A percentile compares a stretch with the other conserved stretches of the same genome.
These are phyloP conservation scores for Gambusia yucatana DNA, from an alignment of 2,797 vertebrate species.

Conservation along the genomic window DNA sequence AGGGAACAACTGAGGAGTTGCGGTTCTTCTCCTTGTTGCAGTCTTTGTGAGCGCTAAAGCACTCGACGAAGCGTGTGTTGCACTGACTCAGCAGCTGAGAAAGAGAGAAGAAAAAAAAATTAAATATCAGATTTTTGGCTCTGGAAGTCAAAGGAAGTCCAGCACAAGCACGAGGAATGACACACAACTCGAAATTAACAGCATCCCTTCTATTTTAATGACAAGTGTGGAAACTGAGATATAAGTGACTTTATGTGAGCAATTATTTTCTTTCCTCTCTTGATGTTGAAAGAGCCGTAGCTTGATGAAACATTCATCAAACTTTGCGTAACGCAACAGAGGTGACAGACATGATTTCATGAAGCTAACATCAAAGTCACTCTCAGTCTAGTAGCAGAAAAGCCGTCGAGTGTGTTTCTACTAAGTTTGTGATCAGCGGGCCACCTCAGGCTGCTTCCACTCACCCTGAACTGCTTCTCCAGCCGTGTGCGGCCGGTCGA, in stretches of 20 bases:
- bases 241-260: conserved; percentile 55
- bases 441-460: conserved; percentile 25
- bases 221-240: conserved; percentile 31
- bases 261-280: conserved; percentile 57
- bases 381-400: conserved; percentile 28
- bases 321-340: conserved; percentile 56
- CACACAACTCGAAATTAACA: conserved; percentile 26
- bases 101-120: conserved; percentile 16
- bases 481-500: conserved; percentile 89
- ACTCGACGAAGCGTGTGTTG: conserved; percentile 93
- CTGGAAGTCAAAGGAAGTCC: conserved; percentile 18
- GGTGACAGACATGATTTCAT: conserved; percentile 64
- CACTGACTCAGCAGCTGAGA: conserved; percentile 94
- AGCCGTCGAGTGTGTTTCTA: conserved; percentile 26
- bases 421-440: conserved; percentile 51
- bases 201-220: conserved; percentile 28
- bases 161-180: conserved; percentile 22
- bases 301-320: conserved; percentile 65
- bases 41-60: conserved; percentile 97
- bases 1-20: conserved; percentile 97
- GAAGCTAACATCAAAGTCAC: conserved; percentile 59
- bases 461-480: conserved; percentile 97
- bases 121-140: conserved; percentile 12
- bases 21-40: conserved; percentile 99
- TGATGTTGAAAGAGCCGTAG: conserved; percentile 53